These are phyloP conservation scores for Cosmia pyralina DNA, from an alignment of 2,888 invertebrate genomes.

Conservation along the genomic window DNA sequence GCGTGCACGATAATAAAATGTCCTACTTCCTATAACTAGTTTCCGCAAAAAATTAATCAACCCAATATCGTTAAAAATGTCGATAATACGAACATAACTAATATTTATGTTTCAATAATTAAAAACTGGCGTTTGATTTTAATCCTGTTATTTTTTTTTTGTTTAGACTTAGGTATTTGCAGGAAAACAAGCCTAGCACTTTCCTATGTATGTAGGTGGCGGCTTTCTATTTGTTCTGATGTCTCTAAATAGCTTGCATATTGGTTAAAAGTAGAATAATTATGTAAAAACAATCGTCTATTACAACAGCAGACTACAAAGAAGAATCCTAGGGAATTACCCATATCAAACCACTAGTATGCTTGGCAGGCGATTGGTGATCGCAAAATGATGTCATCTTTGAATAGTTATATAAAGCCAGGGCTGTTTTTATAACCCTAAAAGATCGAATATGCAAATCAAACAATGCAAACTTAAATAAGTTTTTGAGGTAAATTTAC, in stretches of 20 bases:
- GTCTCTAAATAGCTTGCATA: background rate
- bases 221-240: background rate
- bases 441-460: background rate
- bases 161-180: slow-evolving; percentile 5
- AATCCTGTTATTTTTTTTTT: background rate
- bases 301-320: too few relatives aligned
- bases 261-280: background rate
- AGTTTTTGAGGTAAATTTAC: slow-evolving; percentile 44
- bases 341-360: background rate
- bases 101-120: slow-evolving; percentile 39
- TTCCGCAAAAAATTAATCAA: slow-evolving; percentile 21
- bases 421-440: background rate
- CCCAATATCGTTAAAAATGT: slow-evolving; percentile 40
- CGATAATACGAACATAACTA: slow-evolving; percentile 36
- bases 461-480: too few relatives aligned
- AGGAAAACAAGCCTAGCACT: background rate
- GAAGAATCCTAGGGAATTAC: background rate
- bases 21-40: slow-evolving; percentile 30
- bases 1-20: background rate
- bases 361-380: background rate
- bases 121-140: slow-evolving; percentile 25
- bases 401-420: background rate
- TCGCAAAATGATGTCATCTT: slow-evolving; percentile 21
- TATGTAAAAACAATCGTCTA: too few relatives aligned
- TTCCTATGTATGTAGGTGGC: background rate